Base-by-base conservation (phyloP, 37 sponge, comb jelly and placozoan genomes). In the Geodia barretti region DNA sequence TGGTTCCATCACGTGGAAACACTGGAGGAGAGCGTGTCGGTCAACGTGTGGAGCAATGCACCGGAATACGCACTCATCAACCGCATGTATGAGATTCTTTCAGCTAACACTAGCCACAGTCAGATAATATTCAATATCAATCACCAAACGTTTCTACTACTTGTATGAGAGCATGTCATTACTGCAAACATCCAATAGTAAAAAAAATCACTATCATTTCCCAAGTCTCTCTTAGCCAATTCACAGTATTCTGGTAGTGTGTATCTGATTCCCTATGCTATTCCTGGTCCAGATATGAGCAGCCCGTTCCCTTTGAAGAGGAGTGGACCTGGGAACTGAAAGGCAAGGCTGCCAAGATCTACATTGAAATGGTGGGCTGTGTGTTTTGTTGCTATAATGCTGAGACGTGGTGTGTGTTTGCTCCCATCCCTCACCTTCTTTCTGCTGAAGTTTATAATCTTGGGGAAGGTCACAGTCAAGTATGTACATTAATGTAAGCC, bases 1-100 rank as follows among this genome's bases (percentile, higher is more conserved):
- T 92, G 93, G 93, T 87, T 80, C 41, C 92, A 91, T 62, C 92
- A 83, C 58, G 92, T 91, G 31, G 92, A 91, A 76, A 84, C 93
- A 7, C 86, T 92, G 41, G 68, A 74, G 24, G 82, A 84, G 62
- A 92, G 93, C 47, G 78, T 92, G 7, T 92, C 93, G 21, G 74
- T 92, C 4, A 89, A 92, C 37, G 83, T 88, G 2, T 85, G 90
- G 90, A 92, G 85, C 65, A 86, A 92, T 82, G 86, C 93, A 0
- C 88, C 92, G 0, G 88, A 91, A 61, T 91, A 87, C 73, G 73
- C 66, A 14, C 66, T 85, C 72, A 85, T 90, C 41, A 85, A 90
- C 67, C 43, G 79, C 0, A 85, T 90, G 91, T 90, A 68, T 70
- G 78, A 2, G n/a, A n/a, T n/a, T n/a, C n/a, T n/a, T n/a, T n/a